Percentiles rank a stretch among this genome's conserved stretches.
These are phyloP conservation scores for Holotrichia oblita DNA, from an alignment of 1,140 invertebrate genomes.

Conservation along the genomic window DNA sequence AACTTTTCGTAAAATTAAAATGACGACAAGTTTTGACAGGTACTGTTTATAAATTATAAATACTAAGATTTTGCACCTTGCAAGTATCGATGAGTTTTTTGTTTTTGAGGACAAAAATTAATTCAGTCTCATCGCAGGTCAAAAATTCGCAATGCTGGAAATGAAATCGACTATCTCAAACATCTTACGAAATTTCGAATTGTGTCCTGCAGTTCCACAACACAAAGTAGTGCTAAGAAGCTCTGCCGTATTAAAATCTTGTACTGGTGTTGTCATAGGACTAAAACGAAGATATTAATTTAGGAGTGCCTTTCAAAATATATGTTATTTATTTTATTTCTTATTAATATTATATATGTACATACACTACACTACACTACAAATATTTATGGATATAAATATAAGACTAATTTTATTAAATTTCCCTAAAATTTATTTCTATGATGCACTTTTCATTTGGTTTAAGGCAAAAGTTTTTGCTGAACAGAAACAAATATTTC, in stretches of 20 bases:
- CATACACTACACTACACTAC: background rate
- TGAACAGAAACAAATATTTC: conserved; percentile 44
- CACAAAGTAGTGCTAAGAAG: conserved; percentile 55
- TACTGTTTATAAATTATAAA: too few species aligned
- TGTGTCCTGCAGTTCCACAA: conserved; percentile 54
- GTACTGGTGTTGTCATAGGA: conserved; percentile 55
- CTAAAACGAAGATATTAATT: conserved; percentile 36
- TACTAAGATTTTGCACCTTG: too few species aligned
- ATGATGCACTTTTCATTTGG: background rate
- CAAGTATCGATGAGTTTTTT: background rate
- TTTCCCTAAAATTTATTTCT: background rate
- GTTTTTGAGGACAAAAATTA: background rate
- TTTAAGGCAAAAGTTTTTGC: conserved; percentile 42
- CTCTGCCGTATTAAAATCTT: conserved; percentile 59
- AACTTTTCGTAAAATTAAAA: too few species aligned
- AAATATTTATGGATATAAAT: too few species aligned
- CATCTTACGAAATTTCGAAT: conserved; percentile 71
- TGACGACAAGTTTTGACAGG: too few species aligned
- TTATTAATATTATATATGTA: background rate
- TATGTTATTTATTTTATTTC: background rate
- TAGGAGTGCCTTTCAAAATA: background rate
- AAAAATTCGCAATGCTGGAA: conserved; percentile 81
- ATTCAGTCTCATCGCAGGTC: conserved; percentile 62
- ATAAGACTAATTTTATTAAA: background rate
- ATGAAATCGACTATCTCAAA: conserved; percentile 74